Base-by-base conservation (phyloP, 37 sponge, comb jelly and placozoan genomes). In the Ephydatia muelleri region DNA sequence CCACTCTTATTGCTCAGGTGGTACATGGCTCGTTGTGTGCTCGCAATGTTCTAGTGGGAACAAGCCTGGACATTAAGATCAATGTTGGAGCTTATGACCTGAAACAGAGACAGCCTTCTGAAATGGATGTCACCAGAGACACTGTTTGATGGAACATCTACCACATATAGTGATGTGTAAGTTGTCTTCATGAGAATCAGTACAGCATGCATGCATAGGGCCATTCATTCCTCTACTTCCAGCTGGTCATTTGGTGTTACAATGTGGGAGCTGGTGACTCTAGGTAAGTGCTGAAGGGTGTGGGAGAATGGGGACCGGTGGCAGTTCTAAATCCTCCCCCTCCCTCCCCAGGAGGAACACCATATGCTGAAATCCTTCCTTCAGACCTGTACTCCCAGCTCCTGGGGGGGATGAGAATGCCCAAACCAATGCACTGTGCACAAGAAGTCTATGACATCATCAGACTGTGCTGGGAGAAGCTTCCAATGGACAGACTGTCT, bases 241-340 rank as follows among this genome's bases (percentile, higher is more conserved):
- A 90, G 91, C 21, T 87, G 92, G 92, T 83, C 92, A 9, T 91
- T 84, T 93, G 93, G 90, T 21, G 87, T 93, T 12, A 80, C 87
- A 14, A 79, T 89, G 68, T 93, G 93, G 93, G 93, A 93, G 68
- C 38, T 93, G 49, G 87, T 93, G 35, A 93, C 93, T 11, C 68
- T 93, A 9, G 93, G 93, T 78, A 49, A 78, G 78, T 40, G 26
- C 0, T 34, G 14, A 71, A 9, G 72, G 72, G 31, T 16, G 21
- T 65, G 14, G 66, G 14, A 16, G 32, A 13, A 16, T 9, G 30
- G 5, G 31, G 72, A 71, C 32, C 5, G 0, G 12, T n/a, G 14
- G 32, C 25, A 33, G 12, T 71, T 13, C 72, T 11, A 16, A 3
- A 3, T 30, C 0, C 66, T 21, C 66, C 21, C 66, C 21, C 66